A percentile compares a stretch with the other conserved stretches of the same genome.
Conservation (phyloP, 2,888 invertebrate genomes). For the Parnassius orleans region DNA sequence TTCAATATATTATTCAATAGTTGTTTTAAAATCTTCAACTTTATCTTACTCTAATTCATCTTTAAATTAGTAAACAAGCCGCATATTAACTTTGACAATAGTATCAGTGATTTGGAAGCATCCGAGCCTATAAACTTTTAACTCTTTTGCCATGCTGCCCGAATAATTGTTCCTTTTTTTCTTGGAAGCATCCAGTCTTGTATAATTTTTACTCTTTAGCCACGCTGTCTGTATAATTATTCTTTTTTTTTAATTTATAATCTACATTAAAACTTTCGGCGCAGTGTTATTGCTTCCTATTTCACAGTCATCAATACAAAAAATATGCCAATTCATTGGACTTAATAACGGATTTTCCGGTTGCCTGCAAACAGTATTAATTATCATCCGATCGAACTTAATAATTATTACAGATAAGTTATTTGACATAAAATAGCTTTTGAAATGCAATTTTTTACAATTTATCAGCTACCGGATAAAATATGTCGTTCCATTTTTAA, state of each 20-base stretch:
- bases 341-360: conserved; percentile 8
- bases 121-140: too few species aligned
- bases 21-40: too few species aligned
- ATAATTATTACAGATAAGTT: conserved; percentile 7
- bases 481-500: too few species aligned
- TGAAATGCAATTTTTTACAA: background rate
- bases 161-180: background rate
- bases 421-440: background rate
- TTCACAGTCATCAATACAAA: conserved; percentile 3
- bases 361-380: background rate
- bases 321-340: conserved; percentile 12
- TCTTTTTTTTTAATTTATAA: background rate
- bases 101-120: too few species aligned
- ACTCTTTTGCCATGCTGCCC: too few species aligned
- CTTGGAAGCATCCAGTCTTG: too few species aligned
- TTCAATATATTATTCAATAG: too few species aligned
- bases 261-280: background rate
- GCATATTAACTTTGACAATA: too few species aligned
- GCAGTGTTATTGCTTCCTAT: background rate
- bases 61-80: too few species aligned
- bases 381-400: background rate
- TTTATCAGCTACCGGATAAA: too few species aligned
- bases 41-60: too few species aligned
- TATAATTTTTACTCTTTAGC: too few species aligned
- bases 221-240: background rate